Base-by-base conservation (phyloP, 1,140 invertebrate species). In the Drepana arcuata region DNA sequence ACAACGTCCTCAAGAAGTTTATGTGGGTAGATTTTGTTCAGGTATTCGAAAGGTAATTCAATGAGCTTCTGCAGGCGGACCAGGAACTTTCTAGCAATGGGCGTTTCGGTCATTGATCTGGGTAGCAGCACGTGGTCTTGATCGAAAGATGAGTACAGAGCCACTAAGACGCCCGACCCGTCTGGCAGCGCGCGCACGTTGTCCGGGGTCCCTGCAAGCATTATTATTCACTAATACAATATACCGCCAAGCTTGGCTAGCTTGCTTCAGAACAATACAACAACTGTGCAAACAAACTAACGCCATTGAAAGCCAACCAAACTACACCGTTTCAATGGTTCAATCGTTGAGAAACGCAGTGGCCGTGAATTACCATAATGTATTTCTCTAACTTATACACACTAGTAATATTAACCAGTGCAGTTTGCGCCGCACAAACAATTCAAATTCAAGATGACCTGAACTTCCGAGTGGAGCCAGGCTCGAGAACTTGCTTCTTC, bases 81-180 rank as follows among this genome's bases (percentile, higher is more conserved):
- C 0, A 87, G 1, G 52, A 92, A 86, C 67, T 89, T 92, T 54
- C 89, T 77, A 3, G 90, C 54, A 5, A 83, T 46, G 1, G 89
- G 88, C 54, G 88, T 87, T 2, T 83, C 75, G 7, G 69, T 71
- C 14, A 91, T 53, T 15, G 84, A 69, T 34, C 86, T 84, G 0
- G 34, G 1, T 0, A 89, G 1, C 2, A 64, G 14, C 0, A 87
- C 88, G 53, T 87, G 46, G 7, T 86, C 63, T 1, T 79, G 63
- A 54, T 89, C 86, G 5, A 84, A 68, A 5, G 77, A 66, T 0
- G 59, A 18, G 7, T 90, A 74, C 7, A 94, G 56, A 1, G 85
- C 83, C 0, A 93, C 83, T 39, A 92, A 85, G 51, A 93, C 88
- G 5, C 90, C 91, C 15, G 89, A 90, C 14, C 86, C 86, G 60